Percentiles rank a stretch among this genome's conserved stretches.
Conservation (phyloP, 2,888 invertebrate species). For the Anorthoa munda region DNA sequence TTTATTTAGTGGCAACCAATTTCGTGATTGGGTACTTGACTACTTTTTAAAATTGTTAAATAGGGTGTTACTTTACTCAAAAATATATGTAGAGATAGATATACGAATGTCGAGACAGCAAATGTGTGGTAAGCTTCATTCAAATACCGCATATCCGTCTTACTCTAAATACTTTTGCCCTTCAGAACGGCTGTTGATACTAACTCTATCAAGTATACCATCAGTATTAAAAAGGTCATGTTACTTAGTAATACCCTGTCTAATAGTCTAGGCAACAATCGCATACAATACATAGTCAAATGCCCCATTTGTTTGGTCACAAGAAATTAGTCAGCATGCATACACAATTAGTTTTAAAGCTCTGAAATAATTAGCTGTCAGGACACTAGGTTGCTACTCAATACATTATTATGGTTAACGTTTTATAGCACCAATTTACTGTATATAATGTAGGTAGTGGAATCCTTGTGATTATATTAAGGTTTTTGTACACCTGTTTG, state of each 20-base stretch:
- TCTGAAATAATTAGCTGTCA: constrained; percentile 25
- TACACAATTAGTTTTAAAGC: constrained; percentile 45
- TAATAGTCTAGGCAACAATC: not conserved
- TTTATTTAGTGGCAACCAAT: constrained; percentile 36
- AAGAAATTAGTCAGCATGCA: constrained; percentile 44
- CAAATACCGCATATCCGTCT: not conserved
- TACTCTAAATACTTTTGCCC: not conserved
- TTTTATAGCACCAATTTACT: constrained; percentile 80
- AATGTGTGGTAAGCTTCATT: constrained; percentile 7
- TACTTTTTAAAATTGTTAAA: constrained; percentile 22
- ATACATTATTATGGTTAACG: constrained; percentile 61
- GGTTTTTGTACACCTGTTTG: constrained; percentile 88
- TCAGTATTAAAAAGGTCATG: constrained; percentile 30
- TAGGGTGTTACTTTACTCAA: constrained; percentile 22
- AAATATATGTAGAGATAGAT: constrained; percentile 16
- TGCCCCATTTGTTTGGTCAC: constrained; percentile 49
- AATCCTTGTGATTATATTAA: constrained; percentile 84
- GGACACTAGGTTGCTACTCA: constrained; percentile 58
- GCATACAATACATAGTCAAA: constrained; percentile 16
- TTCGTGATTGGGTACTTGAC: constrained; percentile 31
- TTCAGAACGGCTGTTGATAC: not conserved
- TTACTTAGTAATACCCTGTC: constrained; percentile 27
- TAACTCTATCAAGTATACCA: constrained; percentile 12
- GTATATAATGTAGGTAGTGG: constrained; percentile 86
- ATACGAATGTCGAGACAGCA: constrained; percentile 23